Evolutionary conservation across 2,888 invertebrate genomes (phyloP), one percentile per base, ranked within the genome.

Genomic region (Odontocolon sp.): DNA sequence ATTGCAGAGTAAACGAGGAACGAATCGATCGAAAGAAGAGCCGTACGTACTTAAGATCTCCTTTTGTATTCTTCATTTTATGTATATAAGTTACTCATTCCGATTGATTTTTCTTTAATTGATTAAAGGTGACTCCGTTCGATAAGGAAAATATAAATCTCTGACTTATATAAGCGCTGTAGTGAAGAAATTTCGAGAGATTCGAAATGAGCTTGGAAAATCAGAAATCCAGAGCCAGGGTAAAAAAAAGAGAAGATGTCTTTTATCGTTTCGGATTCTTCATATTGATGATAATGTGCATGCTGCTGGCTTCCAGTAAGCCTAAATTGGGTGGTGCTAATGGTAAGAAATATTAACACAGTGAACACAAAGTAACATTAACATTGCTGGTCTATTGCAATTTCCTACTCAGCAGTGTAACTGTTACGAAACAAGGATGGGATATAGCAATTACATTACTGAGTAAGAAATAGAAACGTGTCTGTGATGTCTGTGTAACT

Each of bases 181-280:
- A 9, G 28, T 33, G 2, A 31, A 8, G n/a, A n/a, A 5, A 63
- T 54, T 28, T 18, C 11, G 21, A 45, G 8, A n/a, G 23, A 45
- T 40, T 18, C n/a, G n/a, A 6, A 28, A 64, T 57, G 64, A 21
- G 11, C 9, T 28, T 11, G 28, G 26, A 47, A 3, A 45, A 42
- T 45, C 63, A 77, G 28, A 40, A 52, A 21, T 45, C 56, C 9
- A 28, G 54, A 11, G 18, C 40, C 40, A 70, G 68, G 26, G 23
- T 28, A 31, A 69, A 72, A 21, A 66, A 47, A 28, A 38, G 69
- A 52, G 56, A 72, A 21, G 64, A 78, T 66, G 45, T 75, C 23
- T 64, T 88, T 64, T 70, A 83, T 59, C 84, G 85, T 68, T 90
- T 88, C 72, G 85, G 87, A 77, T 89, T 88, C 77, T 88, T 90